Base-by-base conservation (phyloP, 1,140 invertebrate species). In the Drosophila sturtevanti region DNA sequence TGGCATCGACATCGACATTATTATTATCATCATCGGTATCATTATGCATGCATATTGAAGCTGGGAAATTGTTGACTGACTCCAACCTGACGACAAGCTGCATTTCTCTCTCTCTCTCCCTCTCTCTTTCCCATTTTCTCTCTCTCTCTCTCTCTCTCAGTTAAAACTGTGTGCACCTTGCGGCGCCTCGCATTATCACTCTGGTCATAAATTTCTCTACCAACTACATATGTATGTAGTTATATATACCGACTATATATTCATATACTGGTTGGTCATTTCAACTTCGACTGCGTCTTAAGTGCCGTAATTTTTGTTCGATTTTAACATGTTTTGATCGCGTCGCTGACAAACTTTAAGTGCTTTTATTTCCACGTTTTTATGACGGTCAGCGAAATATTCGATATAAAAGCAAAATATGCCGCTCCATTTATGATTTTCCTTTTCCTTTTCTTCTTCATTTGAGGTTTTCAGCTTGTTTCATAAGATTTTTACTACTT, bases 141-240 rank as follows among this genome's bases (percentile, higher is more conserved):
- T 31, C 6, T 31, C 27, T 31, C 22, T 31, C 27, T 31, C 60
- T 55, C 14, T n/a, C 24, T 55, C 12, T 0, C 18, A 14, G 5
- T 6, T 31, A 6, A 1, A 7, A 6, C 0, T 56, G 3, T 52
- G 38, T 76, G 84, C 90, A 91, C 90, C 90, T 91, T 91, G 87
- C 89, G 87, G 90, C 90, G 89, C 90, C 82, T 90, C 67, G 54
- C 73, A 89, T 91, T 91, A 91, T 91, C 89, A 75, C 77, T 70
- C 51, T 68, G 69, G 74, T 81, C 85, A 79, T 91, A 91, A 91
- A 91, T 91, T 89, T 91, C 77, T 52, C 24, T 27, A 38, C 14
- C 27, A 70, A 22, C 41, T 48, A 31, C 7, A 31, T 31, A 31
- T 22, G n/a, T n/a, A n/a, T n/a, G n/a, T n/a, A n/a, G n/a, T n/a